Base-by-base conservation (phyloP, 1,140 invertebrate genomes). In the Camponotus floridanus region DNA sequence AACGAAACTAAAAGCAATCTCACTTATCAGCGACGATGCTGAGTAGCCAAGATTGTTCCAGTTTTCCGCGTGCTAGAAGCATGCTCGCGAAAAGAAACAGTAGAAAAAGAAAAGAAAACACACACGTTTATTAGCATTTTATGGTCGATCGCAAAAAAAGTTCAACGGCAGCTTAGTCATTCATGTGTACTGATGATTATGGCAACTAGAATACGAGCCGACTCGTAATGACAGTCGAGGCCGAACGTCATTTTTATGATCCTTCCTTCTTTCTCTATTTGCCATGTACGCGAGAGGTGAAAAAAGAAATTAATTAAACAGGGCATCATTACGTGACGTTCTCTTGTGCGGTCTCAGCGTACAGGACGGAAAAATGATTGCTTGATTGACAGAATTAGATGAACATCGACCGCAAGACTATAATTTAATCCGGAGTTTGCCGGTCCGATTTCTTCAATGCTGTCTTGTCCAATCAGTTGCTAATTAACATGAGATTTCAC, bases 351-450 rank as follows among this genome's bases (percentile, higher is more conserved):
- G 87, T 89, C 59, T 91, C 61, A 71, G 91, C 90, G 57, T 90
- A 90, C 74, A 67, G 59, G 76, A 48, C 81, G 70, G 89, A 93
- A 91, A 88, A 91, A 86, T 89, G 8, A 13, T 85, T 62, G 71
- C 67, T 81, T 92, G 92, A 93, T 92, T 91, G 90, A 93, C 91
- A 89, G 90, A 93, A 91, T 87, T 85, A 86, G 85, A 76, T 78
- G 51, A 91, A 67, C 87, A 31, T 65, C 15, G 31, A 81, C 67
- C 85, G 51, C 78, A 64, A 71, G 39, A 59, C 51, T 83, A 86
- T 74, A 83, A 86, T 86, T 83, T 84, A 39, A 86, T 84, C 33
- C 57, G 33, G 74, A 70, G 33, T 86, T 73, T 86, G 57, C 61
- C 39, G 61, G 71, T 86, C 67, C 79, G 57, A 45, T 67, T 86